phyloP scores from a whole-genome alignment of 2,797 vertebrate species.

The Smutsia gigantea region DNA sequence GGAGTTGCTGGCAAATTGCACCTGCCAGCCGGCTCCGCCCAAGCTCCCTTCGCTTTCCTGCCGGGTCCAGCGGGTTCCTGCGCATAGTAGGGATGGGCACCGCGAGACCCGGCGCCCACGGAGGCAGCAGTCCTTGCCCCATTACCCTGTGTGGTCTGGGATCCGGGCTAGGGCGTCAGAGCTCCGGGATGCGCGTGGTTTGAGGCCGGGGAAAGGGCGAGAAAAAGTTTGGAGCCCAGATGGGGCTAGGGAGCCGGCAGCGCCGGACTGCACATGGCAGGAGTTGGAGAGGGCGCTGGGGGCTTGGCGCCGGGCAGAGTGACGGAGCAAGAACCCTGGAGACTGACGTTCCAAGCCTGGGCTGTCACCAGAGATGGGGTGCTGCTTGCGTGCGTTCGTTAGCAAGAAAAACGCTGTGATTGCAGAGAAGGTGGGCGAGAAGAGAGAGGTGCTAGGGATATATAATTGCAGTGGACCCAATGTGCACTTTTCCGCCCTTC shows the following conservation, averaged over 20 bases:
- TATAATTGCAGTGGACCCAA: not conserved
- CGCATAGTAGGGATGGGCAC: not conserved
- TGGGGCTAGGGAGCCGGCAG: not conserved
- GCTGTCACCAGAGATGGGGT: not conserved
- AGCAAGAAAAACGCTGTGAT: not conserved
- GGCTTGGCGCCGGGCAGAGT: not conserved
- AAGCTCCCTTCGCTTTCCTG: not conserved
- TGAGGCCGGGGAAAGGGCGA: not conserved
- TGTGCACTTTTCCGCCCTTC: not conserved
- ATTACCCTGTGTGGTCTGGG: not conserved
- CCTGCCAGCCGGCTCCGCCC: conserved; percentile 28
- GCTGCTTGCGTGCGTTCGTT: not conserved
- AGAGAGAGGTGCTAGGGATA: not conserved
- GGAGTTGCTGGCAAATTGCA: conserved; percentile 59
- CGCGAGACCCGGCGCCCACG: not conserved
- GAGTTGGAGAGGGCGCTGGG: not conserved
- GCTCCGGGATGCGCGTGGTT: not conserved
- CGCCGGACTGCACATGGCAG: not conserved
- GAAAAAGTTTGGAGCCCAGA: conserved; percentile 66
- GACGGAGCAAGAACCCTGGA: not conserved
- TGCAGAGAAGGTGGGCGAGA: not conserved
- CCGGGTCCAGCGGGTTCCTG: not conserved
- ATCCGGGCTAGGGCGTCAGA: not conserved
- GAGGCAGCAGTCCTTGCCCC: not conserved
- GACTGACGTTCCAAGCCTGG: not conserved